phyloP scores from a whole-genome alignment of 2,888 invertebrate species.

The Tridacna crocea region DNA sequence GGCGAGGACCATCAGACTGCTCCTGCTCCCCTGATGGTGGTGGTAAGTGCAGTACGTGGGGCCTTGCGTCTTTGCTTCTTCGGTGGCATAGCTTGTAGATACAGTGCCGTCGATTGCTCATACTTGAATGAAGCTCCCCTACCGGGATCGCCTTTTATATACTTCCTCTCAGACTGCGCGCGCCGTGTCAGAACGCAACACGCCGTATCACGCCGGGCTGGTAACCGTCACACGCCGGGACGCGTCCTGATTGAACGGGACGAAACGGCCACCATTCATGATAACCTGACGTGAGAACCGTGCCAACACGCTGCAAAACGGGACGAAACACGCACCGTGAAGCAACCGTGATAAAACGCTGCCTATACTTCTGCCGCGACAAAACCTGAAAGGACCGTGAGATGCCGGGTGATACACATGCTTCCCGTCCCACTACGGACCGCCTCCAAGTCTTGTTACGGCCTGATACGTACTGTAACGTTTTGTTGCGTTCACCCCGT shows the following conservation, averaged over 20 bases:
- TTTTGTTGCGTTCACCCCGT: no score
- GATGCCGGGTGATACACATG: no score
- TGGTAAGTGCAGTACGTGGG: background rate
- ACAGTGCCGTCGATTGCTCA: background rate
- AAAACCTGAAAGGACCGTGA: no score
- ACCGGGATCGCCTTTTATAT: background rate
- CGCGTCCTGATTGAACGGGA: no score
- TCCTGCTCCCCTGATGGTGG: background rate
- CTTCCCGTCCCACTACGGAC: no score
- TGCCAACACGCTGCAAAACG: no score
- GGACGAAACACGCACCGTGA: background rate
- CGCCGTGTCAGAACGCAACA: background rate
- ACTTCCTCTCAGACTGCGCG: background rate
- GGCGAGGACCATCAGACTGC: constrained; percentile 19
- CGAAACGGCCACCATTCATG: no score
- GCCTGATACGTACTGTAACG: no score
- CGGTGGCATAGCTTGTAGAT: constrained; percentile 1
- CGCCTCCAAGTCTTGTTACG: no score
- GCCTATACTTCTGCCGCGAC: background rate
- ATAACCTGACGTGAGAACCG: no score
- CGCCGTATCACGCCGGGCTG: no score
- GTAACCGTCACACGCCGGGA: no score
- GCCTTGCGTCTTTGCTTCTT: background rate
- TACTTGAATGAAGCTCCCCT: constrained; percentile 5
- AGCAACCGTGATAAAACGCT: background rate